phyloP scores from a whole-genome alignment of 2,113 vertebrate species.

The Erythrocercus mccallii region DNA sequence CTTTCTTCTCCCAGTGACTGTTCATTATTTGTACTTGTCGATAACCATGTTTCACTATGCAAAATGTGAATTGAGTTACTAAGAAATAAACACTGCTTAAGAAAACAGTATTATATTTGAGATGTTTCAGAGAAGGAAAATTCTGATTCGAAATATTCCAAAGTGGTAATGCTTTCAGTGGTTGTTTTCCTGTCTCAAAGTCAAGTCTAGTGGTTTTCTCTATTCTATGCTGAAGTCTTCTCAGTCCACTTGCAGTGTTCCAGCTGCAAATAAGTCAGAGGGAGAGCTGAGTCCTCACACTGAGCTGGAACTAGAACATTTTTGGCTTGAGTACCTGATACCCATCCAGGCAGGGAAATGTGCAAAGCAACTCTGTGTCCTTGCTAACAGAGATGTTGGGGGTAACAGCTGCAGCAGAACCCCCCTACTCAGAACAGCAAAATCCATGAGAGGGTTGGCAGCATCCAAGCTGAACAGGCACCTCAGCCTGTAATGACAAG shows the following conservation, averaged over 20 bases:
- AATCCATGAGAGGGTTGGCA: not conserved
- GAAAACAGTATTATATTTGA: not conserved
- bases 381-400: not conserved
- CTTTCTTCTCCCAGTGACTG: not conserved
- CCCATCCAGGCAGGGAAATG: accelerated
- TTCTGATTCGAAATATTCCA: not conserved
- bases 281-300: not conserved
- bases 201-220: accelerated
- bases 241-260: not conserved
- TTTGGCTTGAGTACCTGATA: not conserved
- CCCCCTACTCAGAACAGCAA: not conserved
- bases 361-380: not conserved
- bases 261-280: not conserved
- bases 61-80: not conserved
- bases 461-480: accelerated
- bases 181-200: not conserved
- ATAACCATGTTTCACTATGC: not conserved
- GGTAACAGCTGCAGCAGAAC: not conserved
- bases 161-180: not conserved
- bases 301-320: not conserved
- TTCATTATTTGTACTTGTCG: not conserved
- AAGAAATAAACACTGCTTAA: not conserved
- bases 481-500: not conserved
- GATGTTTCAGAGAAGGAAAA: not conserved
- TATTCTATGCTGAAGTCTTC: not conserved